Conservation (phyloP, 2,113 vertebrate species). For the Ceuthmochares aereus region DNA sequence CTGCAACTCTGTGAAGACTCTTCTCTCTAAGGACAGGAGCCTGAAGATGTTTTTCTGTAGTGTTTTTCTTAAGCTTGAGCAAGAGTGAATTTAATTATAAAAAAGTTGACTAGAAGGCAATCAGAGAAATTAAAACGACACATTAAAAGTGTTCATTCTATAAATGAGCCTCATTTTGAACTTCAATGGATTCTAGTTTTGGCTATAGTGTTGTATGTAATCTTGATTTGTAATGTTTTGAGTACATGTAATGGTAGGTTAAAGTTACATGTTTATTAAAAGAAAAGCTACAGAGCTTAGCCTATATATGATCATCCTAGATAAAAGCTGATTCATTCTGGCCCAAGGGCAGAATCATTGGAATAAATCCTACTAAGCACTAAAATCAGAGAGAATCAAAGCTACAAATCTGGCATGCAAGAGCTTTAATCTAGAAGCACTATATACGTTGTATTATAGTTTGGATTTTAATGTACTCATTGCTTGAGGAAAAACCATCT, state of each 20-base stretch:
- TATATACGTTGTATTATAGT: conserved; percentile 58
- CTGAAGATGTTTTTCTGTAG: neutral
- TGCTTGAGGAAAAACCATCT: conserved; percentile 65
- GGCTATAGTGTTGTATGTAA: neutral
- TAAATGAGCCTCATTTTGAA: conserved; percentile 6
- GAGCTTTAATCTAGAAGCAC: conserved; percentile 71
- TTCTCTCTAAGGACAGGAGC: neutral
- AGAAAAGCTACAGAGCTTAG: conserved; percentile 49
- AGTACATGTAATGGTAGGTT: conserved; percentile 30
- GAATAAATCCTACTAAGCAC: conserved; percentile 55
- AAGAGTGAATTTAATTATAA: neutral
- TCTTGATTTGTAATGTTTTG: conserved; percentile 29
- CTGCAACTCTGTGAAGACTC: neutral
- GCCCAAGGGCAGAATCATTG: conserved; percentile 56
- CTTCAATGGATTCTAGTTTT: conserved; percentile 21
- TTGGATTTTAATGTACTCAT: conserved; percentile 54
- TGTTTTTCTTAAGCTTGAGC: neutral
- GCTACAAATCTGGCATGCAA: conserved; percentile 66
- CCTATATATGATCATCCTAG: conserved; percentile 37
- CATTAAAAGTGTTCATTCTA: neutral
- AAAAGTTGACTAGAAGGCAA: neutral
- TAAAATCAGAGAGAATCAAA: conserved; percentile 69
- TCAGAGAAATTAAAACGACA: conserved; percentile 4
- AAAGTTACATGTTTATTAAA: conserved; percentile 62
- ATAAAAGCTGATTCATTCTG: conserved; percentile 70